These are phyloP conservation scores for Nycteola revayana DNA, from an alignment of 2,888 invertebrate genomes.

Conservation along the genomic window DNA sequence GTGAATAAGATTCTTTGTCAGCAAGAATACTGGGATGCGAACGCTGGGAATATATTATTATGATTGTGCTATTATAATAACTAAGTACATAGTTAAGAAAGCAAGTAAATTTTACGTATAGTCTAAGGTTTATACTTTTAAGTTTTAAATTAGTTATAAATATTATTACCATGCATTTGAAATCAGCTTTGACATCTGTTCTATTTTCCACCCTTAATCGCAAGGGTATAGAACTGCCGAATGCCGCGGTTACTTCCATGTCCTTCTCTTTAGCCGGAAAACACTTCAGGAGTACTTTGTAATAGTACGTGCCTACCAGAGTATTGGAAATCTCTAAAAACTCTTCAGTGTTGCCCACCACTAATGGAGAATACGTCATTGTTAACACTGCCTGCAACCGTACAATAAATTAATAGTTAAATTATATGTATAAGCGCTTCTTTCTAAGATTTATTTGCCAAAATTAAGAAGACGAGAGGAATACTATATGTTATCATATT, in stretches of 20 bases:
- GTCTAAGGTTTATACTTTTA: too few relatives aligned
- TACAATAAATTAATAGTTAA: not conserved
- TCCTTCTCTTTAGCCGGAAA: conserved; percentile 65
- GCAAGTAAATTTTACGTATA: too few relatives aligned
- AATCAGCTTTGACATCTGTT: conserved; percentile 50
- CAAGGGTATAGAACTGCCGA: conserved; percentile 57
- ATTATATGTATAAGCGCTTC: too few relatives aligned
- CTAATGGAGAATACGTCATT: conserved; percentile 65
- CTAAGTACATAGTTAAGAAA: too few relatives aligned
- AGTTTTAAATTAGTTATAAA: too few relatives aligned
- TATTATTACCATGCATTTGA: conserved; percentile 55
- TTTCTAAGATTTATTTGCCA: too few relatives aligned
- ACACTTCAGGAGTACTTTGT: conserved; percentile 59
- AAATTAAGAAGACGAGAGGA: too few relatives aligned
- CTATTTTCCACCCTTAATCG: conserved; percentile 64
- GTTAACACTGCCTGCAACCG: conserved; percentile 48
- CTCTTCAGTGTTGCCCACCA: conserved; percentile 59
- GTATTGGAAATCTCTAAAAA: conserved; percentile 54
- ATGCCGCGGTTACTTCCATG: conserved; percentile 49
- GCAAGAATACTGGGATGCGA: conserved; percentile 59
- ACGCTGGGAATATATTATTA: conserved; percentile 49
- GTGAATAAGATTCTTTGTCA: conserved; percentile 42
- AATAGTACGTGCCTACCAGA: conserved; percentile 56
- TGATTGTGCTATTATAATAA: too few relatives aligned
- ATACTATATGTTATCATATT: too few relatives aligned